phyloP scores from a whole-genome alignment of 2,888 invertebrate species.

The Conus canariensis region DNA sequence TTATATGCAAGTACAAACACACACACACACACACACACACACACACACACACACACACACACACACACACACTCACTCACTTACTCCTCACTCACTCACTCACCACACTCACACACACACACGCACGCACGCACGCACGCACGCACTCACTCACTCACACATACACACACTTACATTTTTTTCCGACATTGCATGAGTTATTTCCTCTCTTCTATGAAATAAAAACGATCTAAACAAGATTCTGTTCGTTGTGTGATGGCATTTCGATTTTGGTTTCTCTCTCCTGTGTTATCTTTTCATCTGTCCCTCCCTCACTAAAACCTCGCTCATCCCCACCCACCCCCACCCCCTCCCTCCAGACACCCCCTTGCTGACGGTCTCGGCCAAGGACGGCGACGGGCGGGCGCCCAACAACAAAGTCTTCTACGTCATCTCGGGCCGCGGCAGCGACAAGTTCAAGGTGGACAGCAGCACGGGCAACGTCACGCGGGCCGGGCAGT shows the following conservation, averaged over 20 bases:
- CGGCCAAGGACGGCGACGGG: conserved; percentile 69
- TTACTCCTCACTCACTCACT: too few relatives aligned
- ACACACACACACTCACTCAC: too few relatives aligned
- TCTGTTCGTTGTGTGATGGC: not conserved
- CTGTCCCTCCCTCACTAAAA: not conserved
- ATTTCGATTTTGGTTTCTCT: not conserved
- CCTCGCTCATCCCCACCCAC: not conserved
- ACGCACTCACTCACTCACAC: too few relatives aligned
- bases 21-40: too few relatives aligned
- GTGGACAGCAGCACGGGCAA: conserved; percentile 92
- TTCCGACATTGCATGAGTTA: not conserved
- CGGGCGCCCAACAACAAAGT: conserved; percentile 88
- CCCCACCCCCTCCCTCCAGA: conserved; percentile 44
- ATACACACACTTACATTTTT: too few relatives aligned
- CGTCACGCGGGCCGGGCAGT: conserved; percentile 87
- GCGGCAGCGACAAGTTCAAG: conserved; percentile 95
- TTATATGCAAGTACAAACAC: too few relatives aligned
- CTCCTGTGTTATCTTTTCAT: not conserved
- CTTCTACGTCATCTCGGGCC: conserved; percentile 93
- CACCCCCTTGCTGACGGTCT: conserved; percentile 57
- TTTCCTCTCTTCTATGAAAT: not conserved
- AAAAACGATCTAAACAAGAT: too few relatives aligned
- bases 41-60: too few relatives aligned
- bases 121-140: too few relatives aligned
- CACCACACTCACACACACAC: too few relatives aligned